phyloP scores from a whole-genome alignment of 2,888 invertebrate genomes.

The Lepidochitona cinerea region DNA sequence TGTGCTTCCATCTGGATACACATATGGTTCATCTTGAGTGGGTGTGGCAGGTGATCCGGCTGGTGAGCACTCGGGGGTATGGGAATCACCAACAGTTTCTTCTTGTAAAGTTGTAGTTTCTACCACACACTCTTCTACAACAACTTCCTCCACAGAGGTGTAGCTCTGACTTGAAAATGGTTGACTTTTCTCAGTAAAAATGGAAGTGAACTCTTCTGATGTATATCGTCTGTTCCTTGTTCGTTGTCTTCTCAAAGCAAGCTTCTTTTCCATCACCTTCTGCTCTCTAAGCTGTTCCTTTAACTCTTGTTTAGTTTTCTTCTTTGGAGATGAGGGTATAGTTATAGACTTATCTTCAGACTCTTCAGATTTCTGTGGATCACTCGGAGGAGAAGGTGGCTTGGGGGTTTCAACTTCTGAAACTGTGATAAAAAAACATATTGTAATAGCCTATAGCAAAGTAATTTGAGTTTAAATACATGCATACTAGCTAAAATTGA shows the following conservation, averaged over 20 bases:
- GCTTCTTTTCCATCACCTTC: conserved; percentile 64
- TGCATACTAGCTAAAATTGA: too few species aligned
- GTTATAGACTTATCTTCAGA: neutral
- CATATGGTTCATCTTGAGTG: conserved; percentile 35
- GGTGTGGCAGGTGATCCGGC: conserved; percentile 33
- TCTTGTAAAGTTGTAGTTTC: conserved; percentile 33
- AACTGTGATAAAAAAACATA: too few species aligned
- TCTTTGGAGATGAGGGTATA: conserved; percentile 26
- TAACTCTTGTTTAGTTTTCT: conserved; percentile 61
- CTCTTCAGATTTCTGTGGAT: neutral
- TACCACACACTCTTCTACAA: conserved; percentile 40
- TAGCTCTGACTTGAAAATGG: conserved; percentile 44
- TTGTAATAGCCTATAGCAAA: too few species aligned
- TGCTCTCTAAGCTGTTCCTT: conserved; percentile 65
- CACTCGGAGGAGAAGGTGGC: neutral
- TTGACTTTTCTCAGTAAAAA: conserved; percentile 57
- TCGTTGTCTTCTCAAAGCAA: conserved; percentile 64
- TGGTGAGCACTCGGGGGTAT: conserved; percentile 5
- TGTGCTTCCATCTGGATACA: neutral
- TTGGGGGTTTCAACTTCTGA: neutral
- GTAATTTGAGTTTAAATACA: too few species aligned
- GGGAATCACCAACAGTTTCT: neutral
- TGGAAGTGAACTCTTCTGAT: conserved; percentile 69
- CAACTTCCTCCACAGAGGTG: conserved; percentile 23
- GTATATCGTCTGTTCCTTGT: conserved; percentile 68